Evolutionary conservation across 2,113 vertebrate genomes (phyloP).

Genomic region (Nipponia nippon): DNA sequence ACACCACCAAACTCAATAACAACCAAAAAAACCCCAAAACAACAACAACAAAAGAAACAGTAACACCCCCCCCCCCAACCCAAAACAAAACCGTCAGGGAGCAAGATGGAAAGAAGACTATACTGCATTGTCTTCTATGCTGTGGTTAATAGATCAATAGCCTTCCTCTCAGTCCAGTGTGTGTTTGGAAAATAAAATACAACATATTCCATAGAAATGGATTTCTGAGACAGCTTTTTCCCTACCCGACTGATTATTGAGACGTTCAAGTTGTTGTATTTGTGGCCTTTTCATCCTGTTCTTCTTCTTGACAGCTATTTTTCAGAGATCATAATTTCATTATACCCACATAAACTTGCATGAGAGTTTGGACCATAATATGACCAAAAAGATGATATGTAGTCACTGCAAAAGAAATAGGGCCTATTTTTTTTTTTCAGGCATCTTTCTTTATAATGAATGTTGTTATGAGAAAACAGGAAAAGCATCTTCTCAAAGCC

Average conservation of each 20-base stretch:
- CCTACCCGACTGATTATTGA: neutral
- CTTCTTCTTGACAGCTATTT: neutral
- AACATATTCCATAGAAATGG: neutral
- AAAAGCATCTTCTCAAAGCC: neutral
- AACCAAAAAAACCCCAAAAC: fast-evolving
- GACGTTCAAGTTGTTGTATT: fast-evolving
- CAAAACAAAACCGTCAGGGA: too few relatives aligned
- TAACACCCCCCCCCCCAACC: neutral
- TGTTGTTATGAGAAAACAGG: neutral
- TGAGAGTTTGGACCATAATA: neutral
- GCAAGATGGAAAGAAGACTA: neutral
- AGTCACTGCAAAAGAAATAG: neutral
- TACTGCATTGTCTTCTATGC: neutral
- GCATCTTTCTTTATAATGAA: neutral
- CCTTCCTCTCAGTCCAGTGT: neutral
- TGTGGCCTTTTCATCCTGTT: neutral
- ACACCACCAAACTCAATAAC: neutral
- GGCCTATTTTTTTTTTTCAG: too few relatives aligned
- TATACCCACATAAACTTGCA: neutral
- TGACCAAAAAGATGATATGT: neutral
- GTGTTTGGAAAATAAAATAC: neutral
- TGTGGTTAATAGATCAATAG: neutral
- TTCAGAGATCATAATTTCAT: neutral
- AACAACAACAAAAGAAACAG: neutral
- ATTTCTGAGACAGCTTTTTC: neutral